phyloP scores from a whole-genome alignment of 2,888 invertebrate genomes.

The Adelphocoris suturalis region DNA sequence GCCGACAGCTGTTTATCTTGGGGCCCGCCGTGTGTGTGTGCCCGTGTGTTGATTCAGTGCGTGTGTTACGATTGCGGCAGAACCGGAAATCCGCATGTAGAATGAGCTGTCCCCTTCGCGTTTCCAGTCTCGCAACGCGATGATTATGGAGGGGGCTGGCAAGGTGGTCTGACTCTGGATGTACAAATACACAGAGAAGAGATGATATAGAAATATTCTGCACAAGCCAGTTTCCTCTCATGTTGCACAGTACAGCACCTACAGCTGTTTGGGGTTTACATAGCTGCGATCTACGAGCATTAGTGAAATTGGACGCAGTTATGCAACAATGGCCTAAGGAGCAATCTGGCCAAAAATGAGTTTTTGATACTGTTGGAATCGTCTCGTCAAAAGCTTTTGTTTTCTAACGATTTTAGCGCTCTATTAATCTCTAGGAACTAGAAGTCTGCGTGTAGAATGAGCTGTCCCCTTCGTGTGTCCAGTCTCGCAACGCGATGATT shows the following conservation, averaged over 20 bases:
- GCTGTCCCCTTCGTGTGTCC: slow-evolving; percentile 3
- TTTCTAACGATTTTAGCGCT: too few species aligned
- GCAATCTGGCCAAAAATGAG: too few species aligned
- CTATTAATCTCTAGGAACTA: neutral
- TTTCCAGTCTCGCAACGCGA: neutral
- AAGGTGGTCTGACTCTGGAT: neutral
- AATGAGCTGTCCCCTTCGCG: slow-evolving; percentile 36
- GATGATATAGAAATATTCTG: too few species aligned
- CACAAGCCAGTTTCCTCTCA: too few species aligned
- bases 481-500: neutral
- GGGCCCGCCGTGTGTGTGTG: neutral
- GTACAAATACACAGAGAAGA: too few species aligned
- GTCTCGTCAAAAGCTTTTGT: too few species aligned
- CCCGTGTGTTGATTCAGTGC: neutral
- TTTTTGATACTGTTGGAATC: too few species aligned
- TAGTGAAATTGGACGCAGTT: too few species aligned
- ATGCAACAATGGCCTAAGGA: too few species aligned
- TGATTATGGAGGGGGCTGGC: slow-evolving; percentile 1
- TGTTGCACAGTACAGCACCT: too few species aligned
- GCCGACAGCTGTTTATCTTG: slow-evolving; percentile 36
- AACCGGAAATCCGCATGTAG: slow-evolving; percentile 36
- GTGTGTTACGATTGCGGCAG: slow-evolving; percentile 31
- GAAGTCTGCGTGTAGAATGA: slow-evolving; percentile 13
- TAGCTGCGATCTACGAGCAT: too few species aligned
- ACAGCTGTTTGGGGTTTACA: too few species aligned